Base-by-base conservation (phyloP, 2,113 vertebrate genomes). In the Dermatemys mawii region DNA sequence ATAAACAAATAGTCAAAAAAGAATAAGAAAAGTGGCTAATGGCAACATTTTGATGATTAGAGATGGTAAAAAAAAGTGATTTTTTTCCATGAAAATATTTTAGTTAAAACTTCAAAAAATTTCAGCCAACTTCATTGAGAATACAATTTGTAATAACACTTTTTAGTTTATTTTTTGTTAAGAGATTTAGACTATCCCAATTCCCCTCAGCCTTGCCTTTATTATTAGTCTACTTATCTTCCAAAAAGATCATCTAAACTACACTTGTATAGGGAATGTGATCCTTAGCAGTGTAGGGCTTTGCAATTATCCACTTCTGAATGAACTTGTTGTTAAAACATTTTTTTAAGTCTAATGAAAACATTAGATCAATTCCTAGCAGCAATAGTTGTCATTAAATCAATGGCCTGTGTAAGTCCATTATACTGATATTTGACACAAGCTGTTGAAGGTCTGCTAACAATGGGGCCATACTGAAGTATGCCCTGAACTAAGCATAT, bases 251-350 rank as follows among this genome's bases (percentile, higher is more conserved):
- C 96, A 80, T 84, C 75, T 86, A 94, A 91, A 94, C 92, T 93
- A 86, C 91, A 90, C 84, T 96, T 94, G 95, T 94, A 80, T 48
- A 27, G 93, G 80, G 93, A 93, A 82, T 80, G 49, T 81, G 87
- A 84, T 89, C 73, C 86, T 96, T 92, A 93, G 88, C 88, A 55
- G 32, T 73, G 90, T 44, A 73, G 93, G 48, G 78, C 93, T 87
- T 90, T 86, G 80, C 93, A 92, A 78, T 92, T 80, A 63, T 86
- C 94, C 67, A 81, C 95, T 95, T 95, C 97, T 84, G 88, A 96
- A 98, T 98, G 97, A 98, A 97, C 98, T 97, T 98, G 97, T 97
- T 97, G 98, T 97, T 98, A 96, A 97, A 96, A 96, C 94, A 86
- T 97, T 97, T 98, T 97, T 98, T 96, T 90, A 96, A 96, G 97